Conservation (phyloP, 2,888 invertebrate genomes). For the Cabera pusaria region DNA sequence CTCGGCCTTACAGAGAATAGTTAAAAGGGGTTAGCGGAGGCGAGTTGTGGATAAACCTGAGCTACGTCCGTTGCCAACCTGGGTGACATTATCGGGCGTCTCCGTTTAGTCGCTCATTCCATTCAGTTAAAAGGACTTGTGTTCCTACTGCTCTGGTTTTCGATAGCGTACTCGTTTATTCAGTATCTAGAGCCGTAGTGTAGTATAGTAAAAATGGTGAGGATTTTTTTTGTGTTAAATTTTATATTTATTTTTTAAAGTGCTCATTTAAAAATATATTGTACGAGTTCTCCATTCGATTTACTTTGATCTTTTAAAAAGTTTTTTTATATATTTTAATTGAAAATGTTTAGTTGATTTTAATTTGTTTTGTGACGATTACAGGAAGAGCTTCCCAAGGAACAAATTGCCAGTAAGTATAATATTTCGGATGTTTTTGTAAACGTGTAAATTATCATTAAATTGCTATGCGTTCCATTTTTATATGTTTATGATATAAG, state of each 20-base stretch:
- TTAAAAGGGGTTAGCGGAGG: slow-evolving; percentile 64
- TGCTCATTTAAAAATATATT: too few species aligned
- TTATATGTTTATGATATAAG: too few species aligned
- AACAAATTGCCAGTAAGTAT: slow-evolving; percentile 90
- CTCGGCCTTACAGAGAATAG: slow-evolving; percentile 62
- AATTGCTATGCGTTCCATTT: too few species aligned
- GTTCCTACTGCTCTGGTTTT: slow-evolving; percentile 66
- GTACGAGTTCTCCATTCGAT: too few species aligned
- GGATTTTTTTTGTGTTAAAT: slow-evolving; percentile 17
- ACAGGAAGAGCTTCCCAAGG: slow-evolving; percentile 90
- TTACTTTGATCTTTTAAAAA: too few species aligned
- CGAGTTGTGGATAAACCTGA: slow-evolving; percentile 48
- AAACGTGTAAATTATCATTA: too few species aligned
- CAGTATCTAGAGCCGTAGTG: slow-evolving; percentile 48
- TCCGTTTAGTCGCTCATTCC: slow-evolving; percentile 70
- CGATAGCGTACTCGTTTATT: slow-evolving; percentile 60
- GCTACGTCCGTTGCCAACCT: slow-evolving; percentile 59
- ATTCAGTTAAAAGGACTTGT: slow-evolving; percentile 75
- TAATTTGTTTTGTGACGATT: slow-evolving; percentile 55
- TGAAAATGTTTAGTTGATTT: slow-evolving; percentile 36
- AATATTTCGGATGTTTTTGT: too few species aligned
- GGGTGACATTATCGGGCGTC: slow-evolving; percentile 65
- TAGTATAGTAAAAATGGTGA: slow-evolving; percentile 31
- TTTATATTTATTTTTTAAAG: slow-evolving; percentile 16
- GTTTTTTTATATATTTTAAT: too few species aligned